phyloP scores from a whole-genome alignment of 2,113 vertebrate species.

The Hippocampus abdominalis region DNA sequence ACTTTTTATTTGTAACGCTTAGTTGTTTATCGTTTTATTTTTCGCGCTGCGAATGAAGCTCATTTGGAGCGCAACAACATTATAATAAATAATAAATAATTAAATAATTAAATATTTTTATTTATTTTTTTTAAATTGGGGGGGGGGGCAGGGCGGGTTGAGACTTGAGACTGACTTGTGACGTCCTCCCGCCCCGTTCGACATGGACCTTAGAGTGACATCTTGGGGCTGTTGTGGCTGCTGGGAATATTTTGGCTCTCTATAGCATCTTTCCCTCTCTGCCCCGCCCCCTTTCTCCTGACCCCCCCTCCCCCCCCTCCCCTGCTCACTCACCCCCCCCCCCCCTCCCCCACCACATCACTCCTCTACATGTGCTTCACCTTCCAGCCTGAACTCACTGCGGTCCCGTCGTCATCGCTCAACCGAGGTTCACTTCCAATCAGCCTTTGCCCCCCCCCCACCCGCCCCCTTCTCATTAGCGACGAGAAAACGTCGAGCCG shows the following conservation, averaged over 20 bases:
- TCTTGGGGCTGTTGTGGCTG: slow-evolving; percentile 35
- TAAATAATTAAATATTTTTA: no score
- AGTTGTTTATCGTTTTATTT: no score
- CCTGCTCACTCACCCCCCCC: not conserved
- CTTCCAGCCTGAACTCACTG: slow-evolving; percentile 6
- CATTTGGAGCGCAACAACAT: no score
- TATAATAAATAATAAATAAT: no score
- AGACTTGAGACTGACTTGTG: not conserved
- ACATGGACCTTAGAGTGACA: slow-evolving; percentile 32
- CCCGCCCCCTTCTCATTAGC: no score
- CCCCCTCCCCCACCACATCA: not conserved
- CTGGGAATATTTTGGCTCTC: slow-evolving; percentile 46
- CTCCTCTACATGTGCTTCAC: slow-evolving; percentile 3
- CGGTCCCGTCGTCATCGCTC: not conserved
- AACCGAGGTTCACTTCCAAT: not conserved
- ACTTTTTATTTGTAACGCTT: no score
- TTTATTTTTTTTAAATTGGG: no score
- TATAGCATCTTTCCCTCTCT: slow-evolving; percentile 46
- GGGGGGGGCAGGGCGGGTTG: no score
- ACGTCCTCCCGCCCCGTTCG: not conserved
- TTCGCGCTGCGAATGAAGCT: no score
- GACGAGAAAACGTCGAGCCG: no score
- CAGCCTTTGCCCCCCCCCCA: not conserved
- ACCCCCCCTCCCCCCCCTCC: not conserved
- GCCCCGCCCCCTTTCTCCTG: slow-evolving; percentile 10